Base-by-base conservation (phyloP, 2,797 vertebrate species). In the Cossypha heuglini region DNA sequence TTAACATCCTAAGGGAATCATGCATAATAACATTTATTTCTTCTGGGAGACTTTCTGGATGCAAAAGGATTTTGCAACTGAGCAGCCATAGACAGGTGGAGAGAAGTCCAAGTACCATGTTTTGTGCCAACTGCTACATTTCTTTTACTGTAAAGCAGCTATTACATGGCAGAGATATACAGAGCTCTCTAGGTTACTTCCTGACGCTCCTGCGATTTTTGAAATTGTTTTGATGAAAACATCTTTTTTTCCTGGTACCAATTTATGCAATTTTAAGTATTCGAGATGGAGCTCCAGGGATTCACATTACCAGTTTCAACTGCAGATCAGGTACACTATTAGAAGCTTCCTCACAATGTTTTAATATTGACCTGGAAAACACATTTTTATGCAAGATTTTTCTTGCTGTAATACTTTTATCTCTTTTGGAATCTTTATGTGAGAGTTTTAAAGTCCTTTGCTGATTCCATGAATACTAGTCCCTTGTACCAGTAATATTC, bases 161-260 rank as follows among this genome's bases (percentile, higher is more conserved):
- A 18, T 88, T 90, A 25, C 16, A 38, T 4, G 11, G 13, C 42
- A 69, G 43, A 96, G 73, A 67, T 21, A 40, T 45, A 75, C 40
- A 92, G 81, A 76, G 33, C 45, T 93, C 49, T 73, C 59, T 51
- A 55, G 13, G 29, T 92, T 78, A 48, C 49, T 48, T 90, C 46
- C 38, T 82, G 21, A 49, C 18, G 42, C 18, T 79, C 37, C 35
- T 80, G 40, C 14, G 37, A n/a, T 63, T 88, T 94, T 63, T 69
- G 26, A 92, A 84, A 86, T 51, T 84, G 11, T 82, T 91, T 87
- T 74, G 73, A 61, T 95, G 64, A 78, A 96, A 97, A 66, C 52
- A 26, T 52, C 28, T 84, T 92, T 82, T 40, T 89, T 78, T 64
- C 29, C n/a, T n/a, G n/a, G n/a, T 67, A 82, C 33, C 17, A 75